Evolutionary conservation across 2,113 vertebrate genomes (phyloP).

Genomic region (Sakesphorus luctuosus): DNA sequence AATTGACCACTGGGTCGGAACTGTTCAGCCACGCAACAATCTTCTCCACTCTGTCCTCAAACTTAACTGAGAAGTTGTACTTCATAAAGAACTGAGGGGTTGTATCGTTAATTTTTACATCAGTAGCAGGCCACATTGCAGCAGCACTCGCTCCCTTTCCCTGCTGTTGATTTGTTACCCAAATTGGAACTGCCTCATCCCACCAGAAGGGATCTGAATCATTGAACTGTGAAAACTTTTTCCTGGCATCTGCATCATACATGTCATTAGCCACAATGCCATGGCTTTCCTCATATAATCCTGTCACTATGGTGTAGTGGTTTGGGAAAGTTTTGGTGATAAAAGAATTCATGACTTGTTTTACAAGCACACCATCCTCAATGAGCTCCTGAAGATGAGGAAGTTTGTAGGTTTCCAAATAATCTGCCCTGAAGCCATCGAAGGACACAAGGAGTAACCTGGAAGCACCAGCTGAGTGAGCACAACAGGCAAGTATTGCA

Average conservation of each 20-base stretch:
- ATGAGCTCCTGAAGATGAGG: slow-evolving; percentile 88
- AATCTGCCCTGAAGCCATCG: slow-evolving; percentile 95
- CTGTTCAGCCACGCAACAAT: slow-evolving; percentile 81
- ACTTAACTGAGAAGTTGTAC: slow-evolving; percentile 77
- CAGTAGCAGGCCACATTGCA: slow-evolving; percentile 94
- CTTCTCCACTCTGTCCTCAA: slow-evolving; percentile 79
- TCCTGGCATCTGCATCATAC: slow-evolving; percentile 82
- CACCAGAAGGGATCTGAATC: slow-evolving; percentile 90
- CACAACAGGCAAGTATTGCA: slow-evolving; percentile 27
- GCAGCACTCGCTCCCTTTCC: slow-evolving; percentile 84
- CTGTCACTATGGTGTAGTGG: slow-evolving; percentile 95
- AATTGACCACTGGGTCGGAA: slow-evolving; percentile 75
- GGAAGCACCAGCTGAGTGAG: neutral
- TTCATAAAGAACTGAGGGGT: slow-evolving; percentile 80
- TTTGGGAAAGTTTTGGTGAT: slow-evolving; percentile 98
- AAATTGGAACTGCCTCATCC: slow-evolving; percentile 88
- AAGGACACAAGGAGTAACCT: slow-evolving; percentile 91
- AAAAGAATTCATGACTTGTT: slow-evolving; percentile 87
- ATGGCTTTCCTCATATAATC: slow-evolving; percentile 93
- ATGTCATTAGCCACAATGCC: slow-evolving; percentile 90
- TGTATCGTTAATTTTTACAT: slow-evolving; percentile 79
- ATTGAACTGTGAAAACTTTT: slow-evolving; percentile 74
- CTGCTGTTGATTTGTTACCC: slow-evolving; percentile 85
- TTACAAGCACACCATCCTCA: slow-evolving; percentile 86
- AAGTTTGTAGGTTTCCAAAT: slow-evolving; percentile 85